phyloP scores from a whole-genome alignment of 2,113 vertebrate species.

The Halcyon malimbica region DNA sequence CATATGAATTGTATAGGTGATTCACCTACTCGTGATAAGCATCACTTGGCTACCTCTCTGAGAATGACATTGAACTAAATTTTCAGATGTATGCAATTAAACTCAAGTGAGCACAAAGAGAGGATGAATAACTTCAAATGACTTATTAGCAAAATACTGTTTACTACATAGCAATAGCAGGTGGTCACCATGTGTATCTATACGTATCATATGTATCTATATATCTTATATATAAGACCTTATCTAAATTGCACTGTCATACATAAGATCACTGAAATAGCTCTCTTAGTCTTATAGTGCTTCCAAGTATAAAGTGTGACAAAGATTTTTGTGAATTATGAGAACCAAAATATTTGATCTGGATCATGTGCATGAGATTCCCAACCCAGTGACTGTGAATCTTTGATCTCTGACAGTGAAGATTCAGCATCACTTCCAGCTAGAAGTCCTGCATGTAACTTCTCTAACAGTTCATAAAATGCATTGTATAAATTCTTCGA shows the following conservation, averaged over 20 bases:
- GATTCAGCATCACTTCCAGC: not conserved
- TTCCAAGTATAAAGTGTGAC: not conserved
- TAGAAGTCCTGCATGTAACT: not conserved
- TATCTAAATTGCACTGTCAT: not conserved
- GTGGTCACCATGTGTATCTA: rapidly evolving
- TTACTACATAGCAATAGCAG: not conserved
- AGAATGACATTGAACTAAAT: not conserved
- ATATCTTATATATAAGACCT: too few relatives aligned
- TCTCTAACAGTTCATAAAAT: not conserved
- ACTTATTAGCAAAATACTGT: not conserved
- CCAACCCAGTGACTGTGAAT: not conserved
- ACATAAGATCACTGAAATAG: not conserved
- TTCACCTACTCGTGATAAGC: not conserved
- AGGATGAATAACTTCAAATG: not conserved
- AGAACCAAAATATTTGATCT: not conserved
- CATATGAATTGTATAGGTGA: not conserved
- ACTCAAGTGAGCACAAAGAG: not conserved
- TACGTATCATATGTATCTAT: too few relatives aligned
- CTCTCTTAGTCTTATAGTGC: not conserved
- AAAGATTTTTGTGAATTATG: not conserved
- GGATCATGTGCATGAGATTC: not conserved
- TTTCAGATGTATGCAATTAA: not conserved
- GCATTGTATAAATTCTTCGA: not conserved
- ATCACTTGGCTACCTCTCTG: not conserved
- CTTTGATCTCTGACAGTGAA: not conserved